Conservation (phyloP, 2,797 vertebrate species). For the Paramormyrops hopkinsi region DNA sequence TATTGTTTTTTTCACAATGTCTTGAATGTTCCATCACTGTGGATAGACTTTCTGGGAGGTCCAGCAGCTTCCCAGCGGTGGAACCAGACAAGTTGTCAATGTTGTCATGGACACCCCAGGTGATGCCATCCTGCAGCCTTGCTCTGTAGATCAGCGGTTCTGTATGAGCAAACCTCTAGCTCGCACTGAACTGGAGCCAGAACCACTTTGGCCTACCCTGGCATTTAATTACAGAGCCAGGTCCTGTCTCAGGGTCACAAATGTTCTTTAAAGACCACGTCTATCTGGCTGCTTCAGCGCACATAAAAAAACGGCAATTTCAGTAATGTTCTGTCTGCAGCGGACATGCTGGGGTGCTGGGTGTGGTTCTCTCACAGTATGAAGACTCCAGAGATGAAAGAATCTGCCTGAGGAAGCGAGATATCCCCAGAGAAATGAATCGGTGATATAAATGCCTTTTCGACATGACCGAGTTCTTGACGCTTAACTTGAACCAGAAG, state of each 20-base stretch:
- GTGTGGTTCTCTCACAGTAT: conserved; percentile 7
- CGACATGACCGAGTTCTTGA: conserved; percentile 5
- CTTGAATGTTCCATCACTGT: background rate
- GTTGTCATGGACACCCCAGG: conserved; percentile 5
- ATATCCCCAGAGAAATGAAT: background rate
- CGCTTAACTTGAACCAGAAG: conserved; percentile 13
- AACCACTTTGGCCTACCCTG: conserved; percentile 28
- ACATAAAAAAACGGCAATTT: conserved; percentile 19
- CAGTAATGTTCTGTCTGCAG: conserved; percentile 17
- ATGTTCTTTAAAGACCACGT: conserved; percentile 22
- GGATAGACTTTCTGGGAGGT: background rate
- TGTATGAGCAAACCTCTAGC: conserved; percentile 51
- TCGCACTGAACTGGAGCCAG: conserved; percentile 44
- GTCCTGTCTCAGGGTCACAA: conserved; percentile 15
- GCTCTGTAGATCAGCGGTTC: conserved; percentile 35
- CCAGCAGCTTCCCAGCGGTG: background rate
- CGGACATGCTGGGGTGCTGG: conserved; percentile 4
- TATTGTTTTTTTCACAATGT: background rate
- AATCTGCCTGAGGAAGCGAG: background rate
- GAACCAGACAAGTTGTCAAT: background rate
- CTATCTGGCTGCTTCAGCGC: conserved; percentile 20
- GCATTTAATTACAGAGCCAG: conserved; percentile 26
- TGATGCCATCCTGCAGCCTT: background rate
- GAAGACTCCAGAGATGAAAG: background rate
- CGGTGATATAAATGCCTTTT: conserved; percentile 7